phyloP scores from a whole-genome alignment of 2,113 vertebrate genomes.

The Scalopus aquaticus region DNA sequence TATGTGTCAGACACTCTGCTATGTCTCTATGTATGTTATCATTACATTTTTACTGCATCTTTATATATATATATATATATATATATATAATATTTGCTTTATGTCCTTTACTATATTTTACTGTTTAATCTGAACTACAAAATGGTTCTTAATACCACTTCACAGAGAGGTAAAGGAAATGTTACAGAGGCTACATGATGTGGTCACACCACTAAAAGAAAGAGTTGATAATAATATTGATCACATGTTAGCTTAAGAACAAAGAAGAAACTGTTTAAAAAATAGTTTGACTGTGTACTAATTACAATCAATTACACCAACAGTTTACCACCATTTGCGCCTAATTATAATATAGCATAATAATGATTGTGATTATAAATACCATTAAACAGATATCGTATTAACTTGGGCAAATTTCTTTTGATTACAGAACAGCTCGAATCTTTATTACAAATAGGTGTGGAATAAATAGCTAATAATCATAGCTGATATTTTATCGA shows the following conservation, averaged over 20 bases:
- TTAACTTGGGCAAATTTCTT: constrained; percentile 70
- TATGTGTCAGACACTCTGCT: constrained; percentile 44
- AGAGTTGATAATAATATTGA: constrained; percentile 55
- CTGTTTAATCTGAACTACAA: constrained; percentile 55
- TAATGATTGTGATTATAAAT: constrained; percentile 76
- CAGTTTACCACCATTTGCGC: constrained; percentile 67
- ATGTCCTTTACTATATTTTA: constrained; percentile 54
- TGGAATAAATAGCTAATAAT: constrained; percentile 60
- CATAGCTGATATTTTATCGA: constrained; percentile 68
- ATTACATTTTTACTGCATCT: constrained; percentile 66
- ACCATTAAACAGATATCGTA: constrained; percentile 58
- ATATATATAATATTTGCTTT: constrained; percentile 62
- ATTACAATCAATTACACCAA: constrained; percentile 66
- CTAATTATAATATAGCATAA: constrained; percentile 70
- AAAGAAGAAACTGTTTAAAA: constrained; percentile 52
- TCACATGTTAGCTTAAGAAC: constrained; percentile 56
- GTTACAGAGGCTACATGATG: constrained; percentile 47
- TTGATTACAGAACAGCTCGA: constrained; percentile 65
- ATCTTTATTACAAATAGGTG: constrained; percentile 64
- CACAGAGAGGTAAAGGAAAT: constrained; percentile 56
- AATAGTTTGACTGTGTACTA: constrained; percentile 44
- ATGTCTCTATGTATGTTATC: constrained; percentile 45
- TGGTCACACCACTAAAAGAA: constrained; percentile 7
- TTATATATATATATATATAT: too few species aligned
- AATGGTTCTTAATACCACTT: constrained; percentile 57